Evolutionary conservation across 2,797 vertebrate species (phyloP), one percentile per base, ranked within the genome.

Genomic region (Cryptoblepharus egeriae): DNA sequence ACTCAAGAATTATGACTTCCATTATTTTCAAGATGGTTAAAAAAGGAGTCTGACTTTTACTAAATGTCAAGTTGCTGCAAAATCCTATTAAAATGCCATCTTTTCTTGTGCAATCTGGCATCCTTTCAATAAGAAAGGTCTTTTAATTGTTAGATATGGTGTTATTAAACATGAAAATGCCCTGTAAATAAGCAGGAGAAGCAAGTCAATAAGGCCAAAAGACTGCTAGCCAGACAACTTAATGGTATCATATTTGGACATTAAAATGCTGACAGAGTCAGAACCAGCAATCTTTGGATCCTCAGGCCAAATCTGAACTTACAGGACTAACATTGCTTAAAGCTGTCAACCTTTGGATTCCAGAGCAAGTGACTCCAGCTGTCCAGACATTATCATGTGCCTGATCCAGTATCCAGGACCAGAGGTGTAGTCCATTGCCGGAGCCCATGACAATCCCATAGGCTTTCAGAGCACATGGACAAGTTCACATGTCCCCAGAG

Each of bases 1-100:
- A 89, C 86, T 85, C 76, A 45, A 90, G 89, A 93, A 90, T 87
- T 87, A 83, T 91, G 55, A 55, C 81, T 86, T 89, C 71, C 15
- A 74, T 76, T 78, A 89, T 82, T 79, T 80, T 91, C 45, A 80
- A 90, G 87, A 87, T 87, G 72, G 79, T 87, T 93, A 90, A 91
- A 90, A 89, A 84, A 61, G 49, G 61, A 84, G 42, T 67, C 85
- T 86, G 85, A 87, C 68, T 91, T 89, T 28, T 77, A 57, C 76
- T 81, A 58, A 82, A 88, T 79, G 85, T 77, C 73, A 67, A 82
- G 81, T 85, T 85, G 87, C 73, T 83, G 81, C 55, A 88, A 67
- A 83, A 37, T 81, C 68, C 82, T 87, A 81, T 81, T 89, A 88
- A 93, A 89, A 87, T 84, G 30, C 77, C 70, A 60, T 60, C 2